Percentiles rank a stretch among this genome's conserved stretches.
These are phyloP conservation scores for Hystrix cristata DNA, from an alignment of 2,113 vertebrate genomes.

Conservation along the genomic window DNA sequence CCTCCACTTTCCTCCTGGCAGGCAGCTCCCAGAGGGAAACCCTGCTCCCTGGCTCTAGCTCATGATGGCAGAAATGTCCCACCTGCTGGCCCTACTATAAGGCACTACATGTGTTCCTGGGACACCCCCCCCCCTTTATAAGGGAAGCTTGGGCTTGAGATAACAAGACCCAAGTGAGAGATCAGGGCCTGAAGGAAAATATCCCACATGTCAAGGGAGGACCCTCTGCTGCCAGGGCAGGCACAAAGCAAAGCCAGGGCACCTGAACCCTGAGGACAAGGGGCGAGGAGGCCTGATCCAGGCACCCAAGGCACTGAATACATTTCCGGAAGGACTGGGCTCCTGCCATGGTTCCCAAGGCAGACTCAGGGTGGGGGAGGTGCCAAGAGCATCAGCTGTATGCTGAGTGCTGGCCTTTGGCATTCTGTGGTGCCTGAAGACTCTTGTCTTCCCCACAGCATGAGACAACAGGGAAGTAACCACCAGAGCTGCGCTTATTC, in stretches of 20 bases:
- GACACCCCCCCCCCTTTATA: not conserved
- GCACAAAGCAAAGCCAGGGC: not conserved
- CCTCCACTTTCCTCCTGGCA: not conserved
- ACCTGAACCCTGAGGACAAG: not conserved
- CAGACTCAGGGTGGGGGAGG: not conserved
- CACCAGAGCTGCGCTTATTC: not conserved
- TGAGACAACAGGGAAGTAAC: not conserved
- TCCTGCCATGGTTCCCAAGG: not conserved
- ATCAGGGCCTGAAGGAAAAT: accelerated
- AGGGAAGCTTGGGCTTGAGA: not conserved
- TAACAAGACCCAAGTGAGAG: not conserved
- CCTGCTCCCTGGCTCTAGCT: not conserved
- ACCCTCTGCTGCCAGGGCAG: accelerated
- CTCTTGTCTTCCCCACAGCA: not conserved
- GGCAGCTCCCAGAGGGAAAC: not conserved
- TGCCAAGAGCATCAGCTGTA: accelerated
- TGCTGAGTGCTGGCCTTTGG: accelerated
- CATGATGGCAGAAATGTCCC: not conserved
- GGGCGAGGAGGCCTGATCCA: not conserved
- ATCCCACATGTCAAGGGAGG: not conserved
- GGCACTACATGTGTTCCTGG: accelerated
- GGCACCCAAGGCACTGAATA: not conserved
- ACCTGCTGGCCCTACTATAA: not conserved
- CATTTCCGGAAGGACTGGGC: not conserved
- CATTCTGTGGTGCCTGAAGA: accelerated